These are phyloP conservation scores for Caenorhabditis virilis DNA, from an alignment of 2,888 invertebrate species.

Conservation along the genomic window DNA sequence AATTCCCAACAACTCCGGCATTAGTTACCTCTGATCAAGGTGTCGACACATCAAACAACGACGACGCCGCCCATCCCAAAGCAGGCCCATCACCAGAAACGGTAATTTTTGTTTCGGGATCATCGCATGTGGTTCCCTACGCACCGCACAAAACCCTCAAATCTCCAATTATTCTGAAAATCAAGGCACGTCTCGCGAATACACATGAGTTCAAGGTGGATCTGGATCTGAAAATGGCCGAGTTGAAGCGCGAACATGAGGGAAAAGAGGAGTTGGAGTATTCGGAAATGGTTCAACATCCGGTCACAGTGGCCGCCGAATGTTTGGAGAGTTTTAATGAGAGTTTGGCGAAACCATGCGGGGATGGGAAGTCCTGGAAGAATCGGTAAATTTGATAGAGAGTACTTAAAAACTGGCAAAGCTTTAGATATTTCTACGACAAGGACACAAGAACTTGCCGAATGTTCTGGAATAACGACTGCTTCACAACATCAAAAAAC, in stretches of 20 bases:
- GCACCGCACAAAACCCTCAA: conserved; percentile 8
- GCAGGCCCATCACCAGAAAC: conserved; percentile 10
- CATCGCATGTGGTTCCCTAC: conserved; percentile 24
- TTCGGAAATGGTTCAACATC: conserved; percentile 32
- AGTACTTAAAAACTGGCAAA: not conserved
- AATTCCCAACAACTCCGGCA: conserved; percentile 14
- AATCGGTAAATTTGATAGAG: conserved; percentile 25
- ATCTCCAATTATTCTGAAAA: conserved; percentile 38
- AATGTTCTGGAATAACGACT: conserved; percentile 66
- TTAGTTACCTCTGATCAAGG: not conserved
- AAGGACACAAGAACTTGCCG: conserved; percentile 50
- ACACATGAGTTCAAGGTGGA: conserved; percentile 38
- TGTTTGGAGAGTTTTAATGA: conserved; percentile 59
- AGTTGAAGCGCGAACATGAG: conserved; percentile 34
- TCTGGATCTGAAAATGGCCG: conserved; percentile 35
- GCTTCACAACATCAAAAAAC: conserved; percentile 45
- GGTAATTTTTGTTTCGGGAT: conserved; percentile 39
- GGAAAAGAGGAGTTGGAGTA: conserved; percentile 35
- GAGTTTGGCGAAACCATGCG: conserved; percentile 50
- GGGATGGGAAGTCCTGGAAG: conserved; percentile 35
- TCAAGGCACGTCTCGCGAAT: conserved; percentile 26
- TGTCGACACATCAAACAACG: not conserved
- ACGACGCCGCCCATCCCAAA: too few relatives aligned
- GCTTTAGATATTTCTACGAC: conserved; percentile 54
- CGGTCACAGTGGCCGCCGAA: conserved; percentile 48